A percentile compares a stretch with the other conserved stretches of the same genome.
phyloP scores from a whole-genome alignment of 1,140 invertebrate genomes.

The Hestina assimilis region DNA sequence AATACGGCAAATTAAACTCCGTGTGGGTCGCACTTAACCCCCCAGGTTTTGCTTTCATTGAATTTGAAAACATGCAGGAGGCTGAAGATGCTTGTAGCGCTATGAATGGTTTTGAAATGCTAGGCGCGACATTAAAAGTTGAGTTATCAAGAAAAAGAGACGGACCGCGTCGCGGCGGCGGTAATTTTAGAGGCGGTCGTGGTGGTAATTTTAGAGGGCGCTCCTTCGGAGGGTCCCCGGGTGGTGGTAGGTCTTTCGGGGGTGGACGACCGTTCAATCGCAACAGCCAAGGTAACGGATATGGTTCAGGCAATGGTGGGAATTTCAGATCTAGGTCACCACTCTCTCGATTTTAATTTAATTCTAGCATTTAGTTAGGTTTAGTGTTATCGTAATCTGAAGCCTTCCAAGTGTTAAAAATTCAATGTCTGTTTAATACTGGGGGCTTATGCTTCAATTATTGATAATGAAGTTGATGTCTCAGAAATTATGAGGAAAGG shows the following conservation, averaged over 20 bases:
- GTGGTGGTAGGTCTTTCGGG: conserved; percentile 34
- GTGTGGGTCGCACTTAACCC: conserved; percentile 90
- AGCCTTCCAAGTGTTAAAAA: conserved; percentile 73
- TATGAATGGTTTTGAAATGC: conserved; percentile 91
- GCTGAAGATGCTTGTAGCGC: conserved; percentile 95
- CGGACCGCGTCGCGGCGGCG: conserved; percentile 76
- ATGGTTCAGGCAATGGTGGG: conserved; percentile 73
- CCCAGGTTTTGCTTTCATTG: conserved; percentile 98
- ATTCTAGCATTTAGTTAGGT: conserved; percentile 71
- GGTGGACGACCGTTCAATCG: conserved; percentile 51
- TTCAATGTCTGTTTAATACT: conserved; percentile 68
- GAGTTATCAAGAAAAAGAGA: conserved; percentile 88
- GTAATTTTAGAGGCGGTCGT: conserved; percentile 75
- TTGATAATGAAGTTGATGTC: conserved; percentile 56
- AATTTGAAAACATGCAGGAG: conserved; percentile 97
- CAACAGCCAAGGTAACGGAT: conserved; percentile 68
- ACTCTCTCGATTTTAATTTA: conserved; percentile 70
- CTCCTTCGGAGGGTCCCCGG: conserved; percentile 47
- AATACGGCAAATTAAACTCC: conserved; percentile 95
- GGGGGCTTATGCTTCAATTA: conserved; percentile 68
- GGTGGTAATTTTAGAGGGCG: conserved; percentile 60
- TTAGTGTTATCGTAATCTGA: conserved; percentile 77
- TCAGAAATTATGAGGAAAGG: conserved; percentile 66
- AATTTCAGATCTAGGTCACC: conserved; percentile 77
- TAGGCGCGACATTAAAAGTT: conserved; percentile 89